Evolutionary conservation across 2,888 invertebrate genomes (phyloP).

Genomic region (Epinotia ramella): DNA sequence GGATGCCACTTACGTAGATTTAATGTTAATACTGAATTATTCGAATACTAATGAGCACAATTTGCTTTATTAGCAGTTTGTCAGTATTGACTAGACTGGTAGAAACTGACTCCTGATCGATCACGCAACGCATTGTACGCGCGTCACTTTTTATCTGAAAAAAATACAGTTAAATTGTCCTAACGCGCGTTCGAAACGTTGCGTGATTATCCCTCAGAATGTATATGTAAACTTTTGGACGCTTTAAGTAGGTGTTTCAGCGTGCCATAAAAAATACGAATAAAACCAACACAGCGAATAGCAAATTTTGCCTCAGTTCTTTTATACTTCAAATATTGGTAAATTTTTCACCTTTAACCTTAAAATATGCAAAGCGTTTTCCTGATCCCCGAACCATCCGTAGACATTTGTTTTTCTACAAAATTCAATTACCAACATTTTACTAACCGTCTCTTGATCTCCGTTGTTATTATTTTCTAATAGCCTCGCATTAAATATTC

Average conservation of each 20-base stretch:
- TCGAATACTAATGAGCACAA: too few relatives aligned
- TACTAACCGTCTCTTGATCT: slow-evolving; percentile 22
- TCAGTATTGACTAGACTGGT: too few relatives aligned
- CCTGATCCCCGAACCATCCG: not conserved
- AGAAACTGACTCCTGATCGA: too few relatives aligned
- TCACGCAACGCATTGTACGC: too few relatives aligned
- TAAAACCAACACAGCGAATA: not conserved
- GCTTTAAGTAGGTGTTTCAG: not conserved
- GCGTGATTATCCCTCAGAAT: not conserved
- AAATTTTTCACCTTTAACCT: not conserved
- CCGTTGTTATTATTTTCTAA: slow-evolving; percentile 35
- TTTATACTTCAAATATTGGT: not conserved
- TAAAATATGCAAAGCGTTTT: slow-evolving; percentile 1
- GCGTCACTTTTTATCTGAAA: too few relatives aligned
- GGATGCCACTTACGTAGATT: not conserved
- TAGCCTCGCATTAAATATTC: slow-evolving; percentile 37
- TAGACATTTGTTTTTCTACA: slow-evolving; percentile 8
- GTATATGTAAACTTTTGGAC: slow-evolving; percentile 1
- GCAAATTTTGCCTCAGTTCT: not conserved
- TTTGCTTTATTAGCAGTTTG: too few relatives aligned
- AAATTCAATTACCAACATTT: slow-evolving; percentile 29
- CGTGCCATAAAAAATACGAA: not conserved
- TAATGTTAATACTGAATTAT: not conserved
- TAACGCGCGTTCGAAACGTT: too few relatives aligned
- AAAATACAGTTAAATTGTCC: too few relatives aligned